Percentiles rank a stretch among this genome's conserved stretches.
These are phyloP conservation scores for Adelognathus sp. DNA, from an alignment of 2,888 invertebrate species.

Conservation along the genomic window DNA sequence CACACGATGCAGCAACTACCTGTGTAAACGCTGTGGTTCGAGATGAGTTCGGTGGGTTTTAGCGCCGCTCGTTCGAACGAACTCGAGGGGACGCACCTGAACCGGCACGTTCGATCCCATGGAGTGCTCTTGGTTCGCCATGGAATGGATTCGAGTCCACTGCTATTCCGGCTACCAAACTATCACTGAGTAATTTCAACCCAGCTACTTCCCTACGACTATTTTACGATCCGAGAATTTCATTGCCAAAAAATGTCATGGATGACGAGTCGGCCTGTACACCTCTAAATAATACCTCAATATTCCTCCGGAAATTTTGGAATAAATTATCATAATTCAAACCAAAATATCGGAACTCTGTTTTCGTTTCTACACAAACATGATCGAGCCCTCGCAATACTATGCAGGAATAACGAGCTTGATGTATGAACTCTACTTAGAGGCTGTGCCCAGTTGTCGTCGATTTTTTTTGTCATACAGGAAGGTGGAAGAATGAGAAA, in stretches of 20 bases:
- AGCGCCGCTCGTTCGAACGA: conserved; percentile 1
- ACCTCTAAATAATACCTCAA: background rate
- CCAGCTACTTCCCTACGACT: background rate
- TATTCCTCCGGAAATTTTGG: no score
- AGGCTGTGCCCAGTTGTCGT: background rate
- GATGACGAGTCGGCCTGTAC: background rate
- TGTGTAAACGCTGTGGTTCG: background rate
- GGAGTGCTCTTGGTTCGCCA: background rate
- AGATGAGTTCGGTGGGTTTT: background rate
- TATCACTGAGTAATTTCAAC: background rate
- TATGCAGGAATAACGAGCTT: background rate
- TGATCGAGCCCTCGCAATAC: background rate
- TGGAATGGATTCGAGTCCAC: background rate
- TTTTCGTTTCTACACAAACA: background rate
- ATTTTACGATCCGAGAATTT: background rate
- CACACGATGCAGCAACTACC: background rate
- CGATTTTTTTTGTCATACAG: background rate
- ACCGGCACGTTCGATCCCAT: background rate
- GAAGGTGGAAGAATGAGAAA: background rate
- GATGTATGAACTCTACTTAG: background rate
- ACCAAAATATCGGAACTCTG: background rate
- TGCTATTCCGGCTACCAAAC: background rate
- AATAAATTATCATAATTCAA: no score
- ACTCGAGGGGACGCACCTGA: background rate
- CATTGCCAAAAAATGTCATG: background rate